Evolutionary conservation across 1,140 invertebrate genomes (phyloP), one percentile per base, ranked within the genome.

Genomic region (Caerostris extrusa): DNA sequence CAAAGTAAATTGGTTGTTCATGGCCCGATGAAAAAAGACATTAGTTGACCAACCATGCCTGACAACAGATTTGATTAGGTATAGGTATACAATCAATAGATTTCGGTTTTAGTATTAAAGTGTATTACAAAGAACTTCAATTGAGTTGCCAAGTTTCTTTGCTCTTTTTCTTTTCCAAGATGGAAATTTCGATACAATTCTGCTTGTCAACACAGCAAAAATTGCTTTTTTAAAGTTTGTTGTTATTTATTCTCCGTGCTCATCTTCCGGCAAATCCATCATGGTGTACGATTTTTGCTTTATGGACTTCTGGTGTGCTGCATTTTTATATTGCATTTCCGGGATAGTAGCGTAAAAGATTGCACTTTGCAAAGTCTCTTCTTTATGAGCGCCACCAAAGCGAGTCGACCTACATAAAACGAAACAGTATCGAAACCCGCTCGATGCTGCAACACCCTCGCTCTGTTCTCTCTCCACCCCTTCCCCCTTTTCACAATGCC

Each of bases 311-410:
- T n/a, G n/a, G 17, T 64, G 61, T 64, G 53, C 50, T 60, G 56
- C 53, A 60, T 87, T 50, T 58, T 34, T 87, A 34, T 34, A 34
- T 34, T 34, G 34, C 7, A 34, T 61, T 87, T 87, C 85, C 85
- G 85, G 85, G 60, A 87, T 60, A 58, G 58, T 87, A 58, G 85
- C 85, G 58, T 87, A 87, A 87, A 87, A 64, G 85, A 87, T 87
- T 87, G 34, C 60, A 8, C 34, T 87, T 77, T 50, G 8, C 71
- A 19, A 53, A 34, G 8, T 17, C 58, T 64, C 19, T 87, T 60
- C 60, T 87, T 87, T 53, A 67, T 17, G 0, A 34, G 58, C 50
- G 60, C 19, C 85, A 87, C 34, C 34, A 53, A 60, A 60, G 57
- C 60, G 85, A 8, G 64, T 87, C 85, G 85, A 87, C 85, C 85